Percentiles rank a stretch among this genome's conserved stretches.
phyloP scores from a whole-genome alignment of 2,888 invertebrate species.

The Steromphala cineraria region DNA sequence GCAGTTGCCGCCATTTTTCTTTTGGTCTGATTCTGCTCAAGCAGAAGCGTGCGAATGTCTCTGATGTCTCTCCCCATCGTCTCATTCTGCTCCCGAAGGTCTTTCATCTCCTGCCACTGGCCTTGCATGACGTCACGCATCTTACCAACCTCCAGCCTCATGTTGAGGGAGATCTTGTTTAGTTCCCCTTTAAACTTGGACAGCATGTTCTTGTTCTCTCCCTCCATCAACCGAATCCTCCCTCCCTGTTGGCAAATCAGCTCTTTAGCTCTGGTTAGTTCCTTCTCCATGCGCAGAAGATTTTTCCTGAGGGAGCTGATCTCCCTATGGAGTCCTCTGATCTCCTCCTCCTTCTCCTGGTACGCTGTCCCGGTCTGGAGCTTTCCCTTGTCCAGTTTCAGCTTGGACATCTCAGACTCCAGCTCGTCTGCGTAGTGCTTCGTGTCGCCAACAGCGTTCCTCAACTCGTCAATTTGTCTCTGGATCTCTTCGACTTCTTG shows the following conservation, averaged over 20 bases:
- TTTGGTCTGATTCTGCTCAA: conserved; percentile 21
- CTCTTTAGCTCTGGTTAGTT: conserved; percentile 53
- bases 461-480: conserved; percentile 47
- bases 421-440: conserved; percentile 52
- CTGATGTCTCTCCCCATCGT: conserved; percentile 55
- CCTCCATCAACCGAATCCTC: conserved; percentile 49
- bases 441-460: conserved; percentile 47
- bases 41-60: conserved; percentile 54
- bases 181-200: conserved; percentile 60
- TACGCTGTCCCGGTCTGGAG: conserved; percentile 42
- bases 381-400: conserved; percentile 45
- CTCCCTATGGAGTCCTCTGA: conserved; percentile 45
- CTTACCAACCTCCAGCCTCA: conserved; percentile 57
- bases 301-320: conserved; percentile 46
- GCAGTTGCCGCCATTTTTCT: not conserved
- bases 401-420: conserved; percentile 38
- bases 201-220: conserved; percentile 52
- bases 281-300: conserved; percentile 49
- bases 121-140: conserved; percentile 60
- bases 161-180: conserved; percentile 48
- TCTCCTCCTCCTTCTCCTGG: conserved; percentile 46
- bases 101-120: conserved; percentile 62
- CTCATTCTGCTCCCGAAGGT: conserved; percentile 55
- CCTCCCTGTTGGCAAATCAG: conserved; percentile 50
- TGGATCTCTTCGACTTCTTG: conserved; percentile 42